Conservation (phyloP, 2,888 invertebrate genomes). For the Parnassius mnemosyne region DNA sequence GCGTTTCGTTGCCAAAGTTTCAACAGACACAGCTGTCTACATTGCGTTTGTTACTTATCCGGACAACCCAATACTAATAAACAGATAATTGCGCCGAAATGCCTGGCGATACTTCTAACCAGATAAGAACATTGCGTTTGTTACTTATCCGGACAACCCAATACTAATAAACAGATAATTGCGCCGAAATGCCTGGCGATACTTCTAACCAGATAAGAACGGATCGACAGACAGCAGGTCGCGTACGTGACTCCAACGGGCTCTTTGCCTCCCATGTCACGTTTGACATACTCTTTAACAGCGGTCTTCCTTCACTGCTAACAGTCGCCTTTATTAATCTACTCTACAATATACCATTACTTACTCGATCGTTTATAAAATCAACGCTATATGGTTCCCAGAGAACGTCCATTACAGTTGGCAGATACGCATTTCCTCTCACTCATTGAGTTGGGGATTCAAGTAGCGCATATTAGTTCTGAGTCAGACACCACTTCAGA, state of each 20-base stretch:
- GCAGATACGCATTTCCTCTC: constrained; percentile 65
- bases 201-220: constrained; percentile 32
- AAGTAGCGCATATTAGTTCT: constrained; percentile 54
- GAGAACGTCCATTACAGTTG: constrained; percentile 47
- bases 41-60: constrained; percentile 15
- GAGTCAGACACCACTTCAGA: constrained; percentile 69
- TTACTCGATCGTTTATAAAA: constrained; percentile 42
- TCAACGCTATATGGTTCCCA: constrained; percentile 38
- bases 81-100: constrained; percentile 53
- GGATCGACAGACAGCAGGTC: constrained; percentile 45
- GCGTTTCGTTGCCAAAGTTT: constrained; percentile 19
- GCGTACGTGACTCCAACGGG: constrained; percentile 48
- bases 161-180: constrained; percentile 22
- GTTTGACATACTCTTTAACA: constrained; percentile 63
- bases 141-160: constrained; percentile 10
- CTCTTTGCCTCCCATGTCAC: constrained; percentile 57
- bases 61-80: constrained; percentile 13
- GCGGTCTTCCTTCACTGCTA: constrained; percentile 48
- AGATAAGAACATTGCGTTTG: constrained; percentile 15
- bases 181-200: constrained; percentile 60
- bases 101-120: constrained; percentile 38
- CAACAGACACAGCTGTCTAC: background rate
- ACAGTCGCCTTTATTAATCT: constrained; percentile 42
- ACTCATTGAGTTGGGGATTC: constrained; percentile 59
- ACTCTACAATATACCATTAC: no score